Percentiles rank a stretch among this genome's conserved stretches.
phyloP scores from a whole-genome alignment of 2,797 vertebrate genomes.

The Macropodus opercularis region DNA sequence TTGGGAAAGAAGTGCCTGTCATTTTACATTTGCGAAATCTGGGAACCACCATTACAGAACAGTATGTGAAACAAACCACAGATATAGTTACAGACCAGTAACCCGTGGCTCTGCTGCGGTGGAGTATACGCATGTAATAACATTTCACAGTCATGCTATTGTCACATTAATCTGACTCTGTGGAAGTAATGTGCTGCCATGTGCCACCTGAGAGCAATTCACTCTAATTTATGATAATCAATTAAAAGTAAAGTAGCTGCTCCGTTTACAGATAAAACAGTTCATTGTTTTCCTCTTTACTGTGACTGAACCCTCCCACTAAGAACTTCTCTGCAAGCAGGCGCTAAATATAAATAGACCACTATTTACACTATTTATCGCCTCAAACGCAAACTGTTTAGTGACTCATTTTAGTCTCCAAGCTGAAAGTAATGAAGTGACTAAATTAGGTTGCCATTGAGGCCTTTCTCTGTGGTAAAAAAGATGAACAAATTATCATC shows the following conservation, averaged over 20 bases:
- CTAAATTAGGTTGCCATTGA: slow-evolving; percentile 1
- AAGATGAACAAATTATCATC: slow-evolving; percentile 1
- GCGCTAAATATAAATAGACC: slow-evolving; percentile 24
- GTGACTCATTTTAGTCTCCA: slow-evolving; percentile 27
- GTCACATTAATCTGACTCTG: neutral
- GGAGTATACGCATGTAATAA: no score
- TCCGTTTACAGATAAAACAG: no score
- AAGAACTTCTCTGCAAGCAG: slow-evolving; percentile 7
- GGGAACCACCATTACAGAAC: no score
- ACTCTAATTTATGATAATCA: neutral
- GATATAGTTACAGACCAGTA: no score
- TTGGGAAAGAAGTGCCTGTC: no score
- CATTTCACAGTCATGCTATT: no score
- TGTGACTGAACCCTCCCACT: slow-evolving; percentile 16
- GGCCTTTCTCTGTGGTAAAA: slow-evolving; percentile 3
- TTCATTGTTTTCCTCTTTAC: neutral
- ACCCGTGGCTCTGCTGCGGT: no score
- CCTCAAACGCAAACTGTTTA: slow-evolving; percentile 17
- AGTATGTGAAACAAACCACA: no score
- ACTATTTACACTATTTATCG: slow-evolving; percentile 9
- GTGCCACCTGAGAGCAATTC: neutral
- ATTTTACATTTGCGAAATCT: no score
- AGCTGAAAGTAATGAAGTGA: slow-evolving; percentile 12
- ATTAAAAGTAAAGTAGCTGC: no score
- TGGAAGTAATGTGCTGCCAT: neutral